phyloP scores from a whole-genome alignment of 1,140 invertebrate genomes.

The Drosophila nigrodunni region DNA sequence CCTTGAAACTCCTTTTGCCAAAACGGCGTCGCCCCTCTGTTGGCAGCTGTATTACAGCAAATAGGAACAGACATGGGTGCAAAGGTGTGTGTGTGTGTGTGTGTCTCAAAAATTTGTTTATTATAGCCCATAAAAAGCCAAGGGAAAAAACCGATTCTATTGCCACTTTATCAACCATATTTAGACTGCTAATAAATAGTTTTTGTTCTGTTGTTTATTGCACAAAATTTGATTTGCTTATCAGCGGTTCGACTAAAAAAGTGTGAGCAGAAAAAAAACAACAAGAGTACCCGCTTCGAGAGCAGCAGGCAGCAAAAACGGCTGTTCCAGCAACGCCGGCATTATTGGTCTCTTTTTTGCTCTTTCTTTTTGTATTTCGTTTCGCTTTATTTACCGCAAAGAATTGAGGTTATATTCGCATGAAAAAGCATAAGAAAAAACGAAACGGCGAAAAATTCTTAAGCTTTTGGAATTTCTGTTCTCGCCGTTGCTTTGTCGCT shows the following conservation, averaged over 20 bases:
- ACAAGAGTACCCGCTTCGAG: not conserved
- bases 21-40: constrained; percentile 9
- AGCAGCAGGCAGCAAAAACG: constrained; percentile 4
- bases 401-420: constrained; percentile 50
- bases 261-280: constrained; percentile 15
- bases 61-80: not conserved
- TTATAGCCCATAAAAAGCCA: constrained; percentile 3
- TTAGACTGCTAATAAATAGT: constrained; percentile 37
- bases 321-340: constrained; percentile 41
- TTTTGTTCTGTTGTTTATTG: constrained; percentile 4
- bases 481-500: constrained; percentile 27
- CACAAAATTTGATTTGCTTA: constrained; percentile 35
- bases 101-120: constrained; percentile 8
- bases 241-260: constrained; percentile 17
- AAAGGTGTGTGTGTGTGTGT: not conserved
- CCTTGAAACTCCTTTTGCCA: constrained; percentile 3
- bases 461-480: constrained; percentile 46
- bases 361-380: constrained; percentile 38
- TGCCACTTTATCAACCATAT: constrained; percentile 31
- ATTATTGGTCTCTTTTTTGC: constrained; percentile 31
- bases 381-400: constrained; percentile 53
- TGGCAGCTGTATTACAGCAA: constrained; percentile 16
- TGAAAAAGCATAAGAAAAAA: constrained; percentile 25
- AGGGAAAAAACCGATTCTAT: constrained; percentile 35
- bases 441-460: constrained; percentile 43